These are phyloP conservation scores for Thera obeliscata DNA, from an alignment of 2,888 invertebrate genomes.

Conservation along the genomic window DNA sequence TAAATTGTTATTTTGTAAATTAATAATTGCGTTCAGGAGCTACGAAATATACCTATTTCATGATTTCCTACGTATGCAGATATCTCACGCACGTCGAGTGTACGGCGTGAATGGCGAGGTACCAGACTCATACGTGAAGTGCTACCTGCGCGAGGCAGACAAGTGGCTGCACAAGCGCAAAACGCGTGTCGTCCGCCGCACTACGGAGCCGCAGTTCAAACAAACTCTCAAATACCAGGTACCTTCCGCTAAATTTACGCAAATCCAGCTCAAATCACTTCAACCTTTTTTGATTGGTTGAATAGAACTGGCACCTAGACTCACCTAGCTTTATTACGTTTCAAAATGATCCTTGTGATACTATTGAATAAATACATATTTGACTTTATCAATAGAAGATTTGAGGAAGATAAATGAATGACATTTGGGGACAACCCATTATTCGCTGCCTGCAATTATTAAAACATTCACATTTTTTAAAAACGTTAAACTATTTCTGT, in stretches of 20 bases:
- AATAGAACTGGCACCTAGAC: too few relatives aligned
- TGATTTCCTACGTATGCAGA: conserved; percentile 48
- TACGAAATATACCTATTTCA: too few relatives aligned
- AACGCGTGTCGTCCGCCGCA: conserved; percentile 92
- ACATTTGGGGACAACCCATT: too few relatives aligned
- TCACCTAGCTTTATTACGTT: too few relatives aligned
- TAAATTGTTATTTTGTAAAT: too few relatives aligned
- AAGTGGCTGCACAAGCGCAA: conserved; percentile 96
- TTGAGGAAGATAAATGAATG: not conserved
- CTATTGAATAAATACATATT: too few relatives aligned
- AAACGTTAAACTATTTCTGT: not conserved
- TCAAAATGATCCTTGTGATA: too few relatives aligned
- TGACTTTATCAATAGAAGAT: not conserved
- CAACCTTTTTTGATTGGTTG: too few relatives aligned
- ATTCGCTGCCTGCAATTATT: too few relatives aligned
- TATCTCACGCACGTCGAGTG: conserved; percentile 77
- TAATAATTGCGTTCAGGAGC: too few relatives aligned
- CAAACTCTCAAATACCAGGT: conserved; percentile 94
- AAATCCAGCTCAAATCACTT: too few relatives aligned
- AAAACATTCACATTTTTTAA: not conserved
- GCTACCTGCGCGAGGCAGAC: conserved; percentile 94
- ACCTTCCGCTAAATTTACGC: not conserved
- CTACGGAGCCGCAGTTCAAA: conserved; percentile 93
- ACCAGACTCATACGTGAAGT: conserved; percentile 96
- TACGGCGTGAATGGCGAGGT: conserved; percentile 88